Evolutionary conservation across 2,113 vertebrate genomes (phyloP).

Genomic region (Corythaixoides concolor): DNA sequence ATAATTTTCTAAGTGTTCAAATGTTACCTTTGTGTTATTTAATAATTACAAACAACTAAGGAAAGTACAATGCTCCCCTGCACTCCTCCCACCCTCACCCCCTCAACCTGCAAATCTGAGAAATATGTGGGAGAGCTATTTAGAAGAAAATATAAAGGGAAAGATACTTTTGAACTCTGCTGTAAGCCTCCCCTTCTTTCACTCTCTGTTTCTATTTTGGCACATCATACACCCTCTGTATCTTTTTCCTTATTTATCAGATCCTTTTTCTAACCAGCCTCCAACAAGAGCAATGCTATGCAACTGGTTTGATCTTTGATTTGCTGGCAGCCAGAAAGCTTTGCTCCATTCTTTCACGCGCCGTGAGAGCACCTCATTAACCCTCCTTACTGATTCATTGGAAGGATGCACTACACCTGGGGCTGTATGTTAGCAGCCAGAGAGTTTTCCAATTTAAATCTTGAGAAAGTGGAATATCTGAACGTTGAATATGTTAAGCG

Average conservation of each 20-base stretch:
- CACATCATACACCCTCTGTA: not conserved
- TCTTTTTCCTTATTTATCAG: not conserved
- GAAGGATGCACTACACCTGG: not conserved
- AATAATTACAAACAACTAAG: not conserved
- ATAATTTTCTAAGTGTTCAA: not conserved
- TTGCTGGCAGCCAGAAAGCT: slow-evolving; percentile 9
- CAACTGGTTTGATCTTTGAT: slow-evolving; percentile 5
- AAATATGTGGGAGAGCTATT: not conserved
- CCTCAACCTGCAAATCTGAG: not conserved
- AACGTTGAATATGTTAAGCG: not conserved
- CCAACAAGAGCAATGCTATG: not conserved
- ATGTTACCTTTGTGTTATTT: not conserved
- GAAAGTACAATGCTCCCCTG: not conserved
- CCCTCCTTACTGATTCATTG: slow-evolving; percentile 2
- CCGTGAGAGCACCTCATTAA: slow-evolving; percentile 34
- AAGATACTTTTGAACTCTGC: not conserved
- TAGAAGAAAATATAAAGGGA: not conserved
- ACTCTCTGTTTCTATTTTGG: not conserved
- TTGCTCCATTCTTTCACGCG: not conserved
- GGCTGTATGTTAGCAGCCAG: slow-evolving; percentile 2
- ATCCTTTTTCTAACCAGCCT: not conserved
- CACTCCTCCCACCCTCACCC: not conserved
- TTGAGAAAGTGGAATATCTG: not conserved
- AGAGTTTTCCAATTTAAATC: slow-evolving; percentile 49
- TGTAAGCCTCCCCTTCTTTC: not conserved